Evolutionary conservation across 1,140 invertebrate species (phyloP).

Genomic region (Theocolax elegans): DNA sequence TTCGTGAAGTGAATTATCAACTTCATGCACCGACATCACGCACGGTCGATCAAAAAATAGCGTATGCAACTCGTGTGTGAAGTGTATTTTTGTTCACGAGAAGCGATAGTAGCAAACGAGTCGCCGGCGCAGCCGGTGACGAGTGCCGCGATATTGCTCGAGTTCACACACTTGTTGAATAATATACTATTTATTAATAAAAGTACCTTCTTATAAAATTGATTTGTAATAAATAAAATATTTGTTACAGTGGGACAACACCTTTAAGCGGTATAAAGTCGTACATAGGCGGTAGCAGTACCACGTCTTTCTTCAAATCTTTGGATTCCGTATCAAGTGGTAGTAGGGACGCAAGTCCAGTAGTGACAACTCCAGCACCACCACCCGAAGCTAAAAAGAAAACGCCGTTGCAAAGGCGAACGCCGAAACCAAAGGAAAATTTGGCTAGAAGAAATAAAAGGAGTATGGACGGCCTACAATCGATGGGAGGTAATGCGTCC

Average conservation of each 20-base stretch:
- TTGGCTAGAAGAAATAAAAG: constrained; percentile 49
- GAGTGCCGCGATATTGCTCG: too few species aligned
- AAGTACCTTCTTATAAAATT: too few species aligned
- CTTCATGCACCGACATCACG: too few species aligned
- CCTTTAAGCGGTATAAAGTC: constrained; percentile 24
- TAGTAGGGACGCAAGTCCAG: constrained; percentile 61
- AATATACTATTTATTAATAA: too few species aligned
- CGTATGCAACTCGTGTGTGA: too few species aligned
- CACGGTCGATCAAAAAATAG: too few species aligned
- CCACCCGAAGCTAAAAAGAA: constrained; percentile 54
- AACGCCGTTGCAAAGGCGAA: constrained; percentile 51
- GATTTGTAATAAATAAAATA: too few species aligned
- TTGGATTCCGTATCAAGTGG: constrained; percentile 60
- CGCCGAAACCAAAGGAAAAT: constrained; percentile 48
- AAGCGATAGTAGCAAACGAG: too few species aligned
- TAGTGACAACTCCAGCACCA: constrained; percentile 32
- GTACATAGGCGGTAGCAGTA: constrained; percentile 25
- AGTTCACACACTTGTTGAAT: too few species aligned
- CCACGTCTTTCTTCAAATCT: constrained; percentile 56
- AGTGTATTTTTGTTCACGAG: too few species aligned
- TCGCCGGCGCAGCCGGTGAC: too few species aligned
- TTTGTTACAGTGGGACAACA: constrained; percentile 22
- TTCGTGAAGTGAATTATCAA: too few species aligned
- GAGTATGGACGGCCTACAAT: constrained; percentile 47
- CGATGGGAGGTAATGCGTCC: constrained; percentile 22